Evolutionary conservation across 2,888 invertebrate genomes (phyloP).

Genomic region (Oscheius myriophilus): DNA sequence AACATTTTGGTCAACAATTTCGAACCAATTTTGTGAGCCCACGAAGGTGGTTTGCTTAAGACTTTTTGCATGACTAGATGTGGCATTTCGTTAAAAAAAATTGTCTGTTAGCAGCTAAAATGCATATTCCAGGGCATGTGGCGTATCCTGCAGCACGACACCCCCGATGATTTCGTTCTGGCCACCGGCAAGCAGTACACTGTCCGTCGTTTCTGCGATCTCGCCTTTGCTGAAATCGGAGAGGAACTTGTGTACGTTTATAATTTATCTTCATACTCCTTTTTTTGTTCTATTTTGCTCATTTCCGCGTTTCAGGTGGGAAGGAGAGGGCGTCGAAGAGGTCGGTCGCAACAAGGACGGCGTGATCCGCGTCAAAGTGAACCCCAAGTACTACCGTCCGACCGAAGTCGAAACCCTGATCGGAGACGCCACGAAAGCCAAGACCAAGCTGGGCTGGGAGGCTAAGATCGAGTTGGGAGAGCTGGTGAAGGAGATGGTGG

Average conservation of each 20-base stretch:
- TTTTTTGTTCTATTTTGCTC: not conserved
- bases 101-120: too few relatives aligned
- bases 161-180: constrained; percentile 94
- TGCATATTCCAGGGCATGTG: constrained; percentile 86
- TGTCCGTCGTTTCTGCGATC: constrained; percentile 94
- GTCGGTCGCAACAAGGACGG: constrained; percentile 81
- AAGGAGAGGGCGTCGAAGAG: constrained; percentile 85
- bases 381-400: constrained; percentile 89
- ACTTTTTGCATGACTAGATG: too few relatives aligned
- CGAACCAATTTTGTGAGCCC: too few relatives aligned
- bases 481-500: constrained; percentile 93
- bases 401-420: constrained; percentile 89
- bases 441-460: constrained; percentile 85
- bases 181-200: constrained; percentile 94
- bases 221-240: constrained; percentile 85
- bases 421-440: constrained; percentile 94
- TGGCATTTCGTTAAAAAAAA: too few relatives aligned
- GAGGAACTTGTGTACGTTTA: constrained; percentile 77
- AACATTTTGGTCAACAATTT: too few relatives aligned
- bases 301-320: constrained; percentile 78
- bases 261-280: not conserved
- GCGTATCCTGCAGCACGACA: constrained; percentile 93
- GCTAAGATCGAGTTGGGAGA: constrained; percentile 82
- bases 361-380: constrained; percentile 84
- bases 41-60: too few relatives aligned